Base-by-base conservation (phyloP, 2,113 vertebrate species). In the Noctilio leporinus region DNA sequence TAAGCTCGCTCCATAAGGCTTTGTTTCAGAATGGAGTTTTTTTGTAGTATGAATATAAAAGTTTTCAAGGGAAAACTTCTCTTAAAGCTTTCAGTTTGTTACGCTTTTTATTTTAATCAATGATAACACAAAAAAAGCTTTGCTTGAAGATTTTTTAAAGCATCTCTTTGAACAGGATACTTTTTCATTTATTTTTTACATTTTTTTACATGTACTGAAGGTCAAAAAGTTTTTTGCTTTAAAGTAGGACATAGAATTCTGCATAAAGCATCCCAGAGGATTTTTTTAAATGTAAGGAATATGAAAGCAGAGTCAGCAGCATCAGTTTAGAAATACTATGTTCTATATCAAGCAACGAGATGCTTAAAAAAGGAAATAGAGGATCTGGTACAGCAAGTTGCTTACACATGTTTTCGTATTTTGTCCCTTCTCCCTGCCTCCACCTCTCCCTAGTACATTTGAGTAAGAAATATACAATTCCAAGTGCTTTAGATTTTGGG, bases 161-260 rank as follows among this genome's bases (percentile, higher is more conserved):
- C 28, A 93, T 96, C 59, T 93, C 30, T 97, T 95, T 64, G 43
- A 97, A 95, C 0, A 6, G 7, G 47, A 16, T 92, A 64, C 22
- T 89, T 95, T 97, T 64, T 95, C 72, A 95, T 96, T 95, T 96
- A 93, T 86, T 95, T 92, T 97, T 97, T 92, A 90, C 65, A 81
- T 76, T 94, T 95, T 96, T 92, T 73, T 93, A 86, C 62, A 89
- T 86, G 33, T 28, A 75, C 14, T 95, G 92, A 96, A 97, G 95
- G 96, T 93, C 51, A 93, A 96, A 97, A 9, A n/a, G 45, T 96
- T 96, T 94, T 87, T 82, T 91, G 26, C 95, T 91, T 62, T 75
- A 95, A 96, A 96, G 43, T 69, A 96, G 92, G 93, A 76, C 73
- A 92, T 10, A 90, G 43, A 90, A 65, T 88, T 89, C 89, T 81